These are phyloP conservation scores for Heliothis subflexa DNA, from an alignment of 1,140 invertebrate species.

Conservation along the genomic window DNA sequence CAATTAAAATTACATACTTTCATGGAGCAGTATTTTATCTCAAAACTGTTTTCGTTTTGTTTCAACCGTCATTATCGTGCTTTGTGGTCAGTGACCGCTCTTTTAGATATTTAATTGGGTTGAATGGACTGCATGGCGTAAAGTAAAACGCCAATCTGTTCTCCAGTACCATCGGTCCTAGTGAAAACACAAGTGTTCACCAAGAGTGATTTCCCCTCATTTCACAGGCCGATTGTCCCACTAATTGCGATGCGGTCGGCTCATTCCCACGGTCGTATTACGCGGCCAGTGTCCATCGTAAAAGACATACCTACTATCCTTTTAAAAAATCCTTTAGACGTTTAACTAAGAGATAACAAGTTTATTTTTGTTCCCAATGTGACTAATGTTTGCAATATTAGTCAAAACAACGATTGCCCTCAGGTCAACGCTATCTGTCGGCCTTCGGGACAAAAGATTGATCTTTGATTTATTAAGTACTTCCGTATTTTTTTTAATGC, in stretches of 20 bases:
- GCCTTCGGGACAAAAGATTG: not conserved
- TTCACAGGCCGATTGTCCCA: conserved; percentile 26
- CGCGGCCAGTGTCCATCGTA: conserved; percentile 20
- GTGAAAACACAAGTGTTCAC: not conserved
- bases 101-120: not conserved
- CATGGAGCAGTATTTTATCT: no score
- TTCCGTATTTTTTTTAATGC: not conserved
- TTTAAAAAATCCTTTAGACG: not conserved
- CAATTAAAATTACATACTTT: no score
- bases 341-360: no score
- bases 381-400: no score
- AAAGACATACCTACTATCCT: not conserved
- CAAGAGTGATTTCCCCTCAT: conserved; percentile 34
- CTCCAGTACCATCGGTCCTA: no score
- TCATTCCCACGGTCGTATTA: conserved; percentile 31
- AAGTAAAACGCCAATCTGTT: no score
- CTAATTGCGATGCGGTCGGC: conserved; percentile 32
- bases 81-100: no score
- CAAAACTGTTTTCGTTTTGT: no score
- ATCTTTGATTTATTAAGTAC: not conserved
- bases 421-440: not conserved
- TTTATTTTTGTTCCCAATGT: no score
- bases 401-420: not conserved
- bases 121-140: not conserved
- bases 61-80: no score